Conservation (phyloP, 1,140 invertebrate genomes). For the Danaus plexippus region DNA sequence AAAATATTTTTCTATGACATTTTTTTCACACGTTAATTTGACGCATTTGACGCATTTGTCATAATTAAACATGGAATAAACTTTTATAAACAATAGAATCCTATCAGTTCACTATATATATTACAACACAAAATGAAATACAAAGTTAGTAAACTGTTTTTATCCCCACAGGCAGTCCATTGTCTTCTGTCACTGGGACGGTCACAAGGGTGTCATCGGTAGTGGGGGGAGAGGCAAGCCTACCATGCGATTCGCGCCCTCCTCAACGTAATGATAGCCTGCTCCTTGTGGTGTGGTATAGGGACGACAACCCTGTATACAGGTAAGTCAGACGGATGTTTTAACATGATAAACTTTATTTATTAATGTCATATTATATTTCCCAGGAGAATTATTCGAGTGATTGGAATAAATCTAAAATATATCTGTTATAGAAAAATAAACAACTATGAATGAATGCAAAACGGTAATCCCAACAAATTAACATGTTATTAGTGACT, state of each 20-base stretch:
- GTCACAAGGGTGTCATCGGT: conserved; percentile 56
- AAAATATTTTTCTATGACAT: no score
- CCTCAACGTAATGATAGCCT: conserved; percentile 70
- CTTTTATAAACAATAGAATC: no score
- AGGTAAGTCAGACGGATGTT: conserved; percentile 42
- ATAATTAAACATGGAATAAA: no score
- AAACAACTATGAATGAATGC: no score
- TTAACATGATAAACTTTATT: background rate
- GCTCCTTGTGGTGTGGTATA: conserved; percentile 73
- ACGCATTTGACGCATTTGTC: no score
- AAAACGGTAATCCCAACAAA: no score
- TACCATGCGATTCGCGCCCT: conserved; percentile 72
- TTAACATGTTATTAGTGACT: no score
- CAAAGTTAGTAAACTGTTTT: background rate
- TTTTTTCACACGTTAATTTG: no score
- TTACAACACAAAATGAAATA: background rate
- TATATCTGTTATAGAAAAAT: no score
- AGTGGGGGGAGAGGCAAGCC: conserved; percentile 68
- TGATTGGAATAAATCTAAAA: no score
- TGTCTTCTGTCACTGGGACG: conserved; percentile 36
- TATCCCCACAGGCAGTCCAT: conserved; percentile 30
- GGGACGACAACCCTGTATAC: conserved; percentile 73
- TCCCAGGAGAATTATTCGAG: no score
- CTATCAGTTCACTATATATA: no score
- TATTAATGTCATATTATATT: background rate